Percentiles rank a stretch among this genome's conserved stretches.
These are phyloP conservation scores for Caenorhabditis sinica DNA, from an alignment of 2,888 invertebrate species.

Conservation along the genomic window DNA sequence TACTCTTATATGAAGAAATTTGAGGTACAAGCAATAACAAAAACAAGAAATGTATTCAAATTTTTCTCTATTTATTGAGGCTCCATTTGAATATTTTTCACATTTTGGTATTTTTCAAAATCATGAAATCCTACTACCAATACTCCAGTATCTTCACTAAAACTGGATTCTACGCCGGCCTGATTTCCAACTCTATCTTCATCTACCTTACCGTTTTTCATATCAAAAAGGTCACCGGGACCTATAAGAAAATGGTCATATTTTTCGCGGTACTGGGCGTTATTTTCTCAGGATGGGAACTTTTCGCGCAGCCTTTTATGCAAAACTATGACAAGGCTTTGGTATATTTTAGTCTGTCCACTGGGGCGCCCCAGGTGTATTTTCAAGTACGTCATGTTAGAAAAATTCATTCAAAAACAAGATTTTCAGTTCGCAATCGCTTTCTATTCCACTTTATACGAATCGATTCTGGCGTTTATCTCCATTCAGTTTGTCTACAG, in stretches of 20 bases:
- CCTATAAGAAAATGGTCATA: constrained; percentile 10
- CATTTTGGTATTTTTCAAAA: no score
- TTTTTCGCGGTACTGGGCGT: neutral
- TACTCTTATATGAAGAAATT: no score
- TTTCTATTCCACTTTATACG: neutral
- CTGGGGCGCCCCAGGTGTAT: neutral
- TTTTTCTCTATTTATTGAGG: no score
- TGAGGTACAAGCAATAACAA: no score
- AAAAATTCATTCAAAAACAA: no score
- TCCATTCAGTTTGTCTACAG: neutral
- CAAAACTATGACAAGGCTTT: neutral
- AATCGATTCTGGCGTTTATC: neutral
- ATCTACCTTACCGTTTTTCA: constrained; percentile 16
- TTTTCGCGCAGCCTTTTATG: neutral
- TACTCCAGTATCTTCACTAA: neutral
- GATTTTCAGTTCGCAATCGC: neutral
- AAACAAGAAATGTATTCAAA: no score
- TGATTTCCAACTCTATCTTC: neutral
- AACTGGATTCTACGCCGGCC: neutral
- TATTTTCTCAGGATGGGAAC: neutral
- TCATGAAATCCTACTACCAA: no score
- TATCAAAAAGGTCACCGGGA: constrained; percentile 5
- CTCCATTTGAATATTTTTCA: no score
- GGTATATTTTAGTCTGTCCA: constrained; percentile 4
- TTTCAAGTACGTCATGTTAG: no score